phyloP scores from a whole-genome alignment of 1,140 invertebrate genomes.

The Brachionus koreanus region DNA sequence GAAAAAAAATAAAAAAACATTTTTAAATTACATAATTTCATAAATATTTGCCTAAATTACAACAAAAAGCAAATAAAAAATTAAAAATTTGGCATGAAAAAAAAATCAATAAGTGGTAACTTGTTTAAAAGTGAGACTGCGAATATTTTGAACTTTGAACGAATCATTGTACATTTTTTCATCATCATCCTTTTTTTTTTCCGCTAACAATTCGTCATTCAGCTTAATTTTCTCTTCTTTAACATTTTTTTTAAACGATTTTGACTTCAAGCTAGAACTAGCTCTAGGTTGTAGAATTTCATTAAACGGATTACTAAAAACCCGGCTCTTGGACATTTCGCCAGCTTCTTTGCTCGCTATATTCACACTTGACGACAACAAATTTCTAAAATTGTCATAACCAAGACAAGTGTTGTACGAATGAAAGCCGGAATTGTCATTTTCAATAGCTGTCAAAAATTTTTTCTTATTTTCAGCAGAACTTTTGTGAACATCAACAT shows the following conservation, averaged over 20 bases:
- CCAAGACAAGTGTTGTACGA: constrained; percentile 13
- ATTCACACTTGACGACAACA: neutral
- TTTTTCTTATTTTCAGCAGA: constrained; percentile 12
- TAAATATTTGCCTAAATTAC: neutral
- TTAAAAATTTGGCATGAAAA: neutral
- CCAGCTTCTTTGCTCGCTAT: neutral
- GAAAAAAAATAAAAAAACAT: no score
- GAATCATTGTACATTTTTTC: constrained; percentile 18
- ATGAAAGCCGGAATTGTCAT: neutral
- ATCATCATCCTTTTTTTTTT: constrained; percentile 33
- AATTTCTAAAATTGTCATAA: constrained; percentile 31
- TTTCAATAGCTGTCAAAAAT: neutral
- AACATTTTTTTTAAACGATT: neutral
- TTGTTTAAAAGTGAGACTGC: constrained; percentile 43
- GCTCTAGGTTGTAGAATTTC: neutral
- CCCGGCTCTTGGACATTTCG: neutral
- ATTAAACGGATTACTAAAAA: constrained; percentile 29
- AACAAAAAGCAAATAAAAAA: neutral
- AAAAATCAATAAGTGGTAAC: constrained; percentile 31
- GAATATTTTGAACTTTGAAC: constrained; percentile 29
- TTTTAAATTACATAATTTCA: neutral
- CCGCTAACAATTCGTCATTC: neutral
- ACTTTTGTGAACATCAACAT: neutral
- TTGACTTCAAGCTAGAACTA: neutral
- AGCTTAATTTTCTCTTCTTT: neutral